Evolutionary conservation across 2,113 vertebrate genomes (phyloP).

Genomic region (Onychorhynchus coronatus): DNA sequence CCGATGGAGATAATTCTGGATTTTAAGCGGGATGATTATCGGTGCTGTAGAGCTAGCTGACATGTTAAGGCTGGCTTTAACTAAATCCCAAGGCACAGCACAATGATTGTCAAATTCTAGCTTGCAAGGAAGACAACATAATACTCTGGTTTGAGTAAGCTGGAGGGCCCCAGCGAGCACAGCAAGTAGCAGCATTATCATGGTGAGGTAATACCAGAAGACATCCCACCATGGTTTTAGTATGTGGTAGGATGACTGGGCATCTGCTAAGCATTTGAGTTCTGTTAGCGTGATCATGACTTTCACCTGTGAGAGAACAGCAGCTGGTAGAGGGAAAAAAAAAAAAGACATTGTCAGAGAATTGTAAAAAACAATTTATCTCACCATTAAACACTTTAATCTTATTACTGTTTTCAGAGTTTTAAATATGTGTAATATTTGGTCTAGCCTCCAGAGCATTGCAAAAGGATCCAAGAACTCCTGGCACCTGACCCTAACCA

Average conservation of each 20-base stretch:
- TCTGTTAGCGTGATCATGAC: conserved; percentile 83
- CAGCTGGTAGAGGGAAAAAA: conserved; percentile 58
- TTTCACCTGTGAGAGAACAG: conserved; percentile 60
- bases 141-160: conserved; percentile 78
- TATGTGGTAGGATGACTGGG: conserved; percentile 78
- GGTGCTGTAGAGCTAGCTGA: conserved; percentile 40
- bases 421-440: neutral
- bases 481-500: neutral
- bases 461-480: neutral
- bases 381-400: neutral
- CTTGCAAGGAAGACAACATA: conserved; percentile 84
- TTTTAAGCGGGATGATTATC: conserved; percentile 53
- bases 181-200: conserved; percentile 83
- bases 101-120: conserved; percentile 77
- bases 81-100: conserved; percentile 73
- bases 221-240: conserved; percentile 85
- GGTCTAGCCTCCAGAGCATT: neutral
- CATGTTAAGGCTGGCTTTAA: conserved; percentile 61
- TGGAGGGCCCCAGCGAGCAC: conserved; percentile 82
- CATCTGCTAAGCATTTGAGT: conserved; percentile 79
- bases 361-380: neutral
- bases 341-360: neutral
- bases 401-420: neutral
- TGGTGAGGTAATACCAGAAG: conserved; percentile 85
- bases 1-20: conserved; percentile 78